phyloP scores from a whole-genome alignment of 1,140 invertebrate genomes.

The Diorhabda elongata region DNA sequence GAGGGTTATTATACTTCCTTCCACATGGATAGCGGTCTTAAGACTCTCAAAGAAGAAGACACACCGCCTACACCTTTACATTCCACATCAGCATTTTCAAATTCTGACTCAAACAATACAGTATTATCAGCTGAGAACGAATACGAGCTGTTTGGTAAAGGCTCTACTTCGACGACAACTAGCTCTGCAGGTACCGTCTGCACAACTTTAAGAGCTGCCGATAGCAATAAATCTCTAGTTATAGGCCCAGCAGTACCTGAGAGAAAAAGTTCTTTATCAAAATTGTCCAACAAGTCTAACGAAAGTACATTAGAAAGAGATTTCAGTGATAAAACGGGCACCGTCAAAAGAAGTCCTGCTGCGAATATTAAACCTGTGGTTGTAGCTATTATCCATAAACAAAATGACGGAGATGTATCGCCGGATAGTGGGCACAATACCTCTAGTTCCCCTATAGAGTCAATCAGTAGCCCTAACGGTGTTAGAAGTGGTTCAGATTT shows the following conservation, averaged over 20 bases:
- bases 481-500: conserved; percentile 66
- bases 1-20: conserved; percentile 97
- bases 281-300: conserved; percentile 46
- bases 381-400: conserved; percentile 57
- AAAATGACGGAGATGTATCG: conserved; percentile 62
- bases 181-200: conserved; percentile 86
- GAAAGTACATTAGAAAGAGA: conserved; percentile 57
- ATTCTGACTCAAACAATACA: conserved; percentile 54
- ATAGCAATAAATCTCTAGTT: conserved; percentile 55
- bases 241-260: conserved; percentile 69
- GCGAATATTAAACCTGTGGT: conserved; percentile 50
- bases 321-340: conserved; percentile 52
- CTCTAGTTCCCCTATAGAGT: conserved; percentile 74
- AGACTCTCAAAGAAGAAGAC: conserved; percentile 79
- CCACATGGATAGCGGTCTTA: conserved; percentile 90
- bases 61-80: conserved; percentile 60
- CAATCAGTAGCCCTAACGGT: conserved; percentile 62
- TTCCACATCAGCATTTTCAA: conserved; percentile 56
- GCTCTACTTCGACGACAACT: conserved; percentile 83
- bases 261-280: conserved; percentile 63
- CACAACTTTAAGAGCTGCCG: conserved; percentile 66
- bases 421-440: conserved; percentile 78
- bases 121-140: conserved; percentile 72
- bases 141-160: conserved; percentile 83
- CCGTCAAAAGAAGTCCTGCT: conserved; percentile 55